Evolutionary conservation across 1,140 invertebrate species (phyloP).

Genomic region (Drosophila bocqueti): DNA sequence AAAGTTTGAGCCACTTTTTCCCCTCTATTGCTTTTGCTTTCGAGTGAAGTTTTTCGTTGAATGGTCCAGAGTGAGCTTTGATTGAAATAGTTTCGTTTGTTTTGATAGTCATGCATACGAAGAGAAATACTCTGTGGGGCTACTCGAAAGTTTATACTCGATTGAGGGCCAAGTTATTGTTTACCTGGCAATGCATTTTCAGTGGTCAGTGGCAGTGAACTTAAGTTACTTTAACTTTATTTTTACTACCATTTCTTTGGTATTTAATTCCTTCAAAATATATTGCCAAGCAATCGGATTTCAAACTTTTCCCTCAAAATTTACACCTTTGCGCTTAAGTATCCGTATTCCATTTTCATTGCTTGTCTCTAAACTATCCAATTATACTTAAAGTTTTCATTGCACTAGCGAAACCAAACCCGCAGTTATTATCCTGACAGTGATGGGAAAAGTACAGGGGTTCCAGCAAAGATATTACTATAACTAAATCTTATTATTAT

Average conservation of each 20-base stretch:
- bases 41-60: slow-evolving; percentile 35
- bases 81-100: slow-evolving; percentile 58
- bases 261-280: too few species aligned
- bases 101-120: slow-evolving; percentile 48
- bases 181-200: neutral
- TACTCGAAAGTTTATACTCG: slow-evolving; percentile 13
- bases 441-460: neutral
- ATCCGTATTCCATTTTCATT: slow-evolving; percentile 55
- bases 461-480: neutral
- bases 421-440: slow-evolving; percentile 11
- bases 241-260: neutral
- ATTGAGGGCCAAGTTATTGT: slow-evolving; percentile 19
- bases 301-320: neutral
- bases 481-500: neutral
- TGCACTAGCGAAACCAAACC: slow-evolving; percentile 42
- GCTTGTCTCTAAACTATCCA: slow-evolving; percentile 55
- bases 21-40: slow-evolving; percentile 48
- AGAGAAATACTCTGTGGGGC: slow-evolving; percentile 24
- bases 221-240: neutral
- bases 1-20: slow-evolving; percentile 39
- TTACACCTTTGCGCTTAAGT: slow-evolving; percentile 13
- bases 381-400: slow-evolving; percentile 41
- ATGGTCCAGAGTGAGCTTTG: slow-evolving; percentile 45
- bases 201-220: neutral
- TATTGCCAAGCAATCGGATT: neutral